These are phyloP conservation scores for Brachionus rubens DNA, from an alignment of 1,140 invertebrate species.

Conservation along the genomic window DNA sequence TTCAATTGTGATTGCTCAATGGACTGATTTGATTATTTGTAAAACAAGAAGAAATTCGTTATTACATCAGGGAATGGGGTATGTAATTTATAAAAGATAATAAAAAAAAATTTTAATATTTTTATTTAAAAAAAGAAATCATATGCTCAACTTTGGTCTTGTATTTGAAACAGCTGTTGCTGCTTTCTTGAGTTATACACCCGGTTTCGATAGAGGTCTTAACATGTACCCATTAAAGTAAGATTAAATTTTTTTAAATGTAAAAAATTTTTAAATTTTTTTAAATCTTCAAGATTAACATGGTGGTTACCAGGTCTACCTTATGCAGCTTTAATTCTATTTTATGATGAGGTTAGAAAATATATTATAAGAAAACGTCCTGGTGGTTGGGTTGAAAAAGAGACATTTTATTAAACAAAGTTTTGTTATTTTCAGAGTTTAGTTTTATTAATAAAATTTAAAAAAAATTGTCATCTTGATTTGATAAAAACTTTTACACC, in stretches of 20 bases:
- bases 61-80: conserved; percentile 84
- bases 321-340: conserved; percentile 91
- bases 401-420: conserved; percentile 82
- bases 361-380: conserved; percentile 85
- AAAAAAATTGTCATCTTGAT: neutral
- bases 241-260: neutral
- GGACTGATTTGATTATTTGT: conserved; percentile 96
- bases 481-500: conserved; percentile 13
- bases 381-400: conserved; percentile 91
- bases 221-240: conserved; percentile 61
- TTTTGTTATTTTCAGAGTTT: too few species aligned
- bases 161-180: conserved; percentile 61
- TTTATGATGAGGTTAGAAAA: conserved; percentile 87
- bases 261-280: neutral
- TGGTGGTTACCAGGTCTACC: conserved; percentile 94
- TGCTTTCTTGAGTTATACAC: conserved; percentile 59
- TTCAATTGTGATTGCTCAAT: conserved; percentile 94
- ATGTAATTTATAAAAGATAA: neutral
- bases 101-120: too few species aligned
- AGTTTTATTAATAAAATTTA: too few species aligned
- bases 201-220: conserved; percentile 59
- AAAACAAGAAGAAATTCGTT: conserved; percentile 94
- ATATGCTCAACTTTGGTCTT: conserved; percentile 60
- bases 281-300: conserved; percentile 75
- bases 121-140: conserved; percentile 54